Conservation (phyloP, 2,113 vertebrate species). For the Rhynchopsitta pachyrhyncha region DNA sequence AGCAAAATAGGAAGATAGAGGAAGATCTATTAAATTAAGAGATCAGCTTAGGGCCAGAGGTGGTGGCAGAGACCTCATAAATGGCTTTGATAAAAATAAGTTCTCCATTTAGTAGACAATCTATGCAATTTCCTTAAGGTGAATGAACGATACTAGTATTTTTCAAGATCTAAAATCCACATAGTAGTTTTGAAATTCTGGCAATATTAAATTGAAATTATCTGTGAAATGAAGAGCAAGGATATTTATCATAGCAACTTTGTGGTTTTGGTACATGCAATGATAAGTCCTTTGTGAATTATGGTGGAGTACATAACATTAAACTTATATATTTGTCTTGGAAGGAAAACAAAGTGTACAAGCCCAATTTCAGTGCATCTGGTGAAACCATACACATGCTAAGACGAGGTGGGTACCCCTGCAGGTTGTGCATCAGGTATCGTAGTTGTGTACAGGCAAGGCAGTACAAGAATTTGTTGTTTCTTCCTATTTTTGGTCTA, state of each 20-base stretch:
- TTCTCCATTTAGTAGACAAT: not conserved
- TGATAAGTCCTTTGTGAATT: not conserved
- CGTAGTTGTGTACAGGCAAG: not conserved
- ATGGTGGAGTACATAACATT: not conserved
- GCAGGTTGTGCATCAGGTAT: not conserved
- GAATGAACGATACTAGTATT: not conserved
- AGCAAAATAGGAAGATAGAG: not conserved
- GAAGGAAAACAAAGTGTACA: not conserved
- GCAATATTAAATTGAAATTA: not conserved
- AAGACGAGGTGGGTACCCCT: not conserved
- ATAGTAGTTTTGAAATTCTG: not conserved
- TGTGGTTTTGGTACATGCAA: not conserved
- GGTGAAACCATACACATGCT: not conserved
- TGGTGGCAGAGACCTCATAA: not conserved
- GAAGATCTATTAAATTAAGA: not conserved
- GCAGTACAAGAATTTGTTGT: not conserved
- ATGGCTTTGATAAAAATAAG: not conserved
- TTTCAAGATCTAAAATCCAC: not conserved
- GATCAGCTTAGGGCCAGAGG: not conserved
- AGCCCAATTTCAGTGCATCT: not conserved
- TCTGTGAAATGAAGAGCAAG: not conserved
- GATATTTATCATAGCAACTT: not conserved
- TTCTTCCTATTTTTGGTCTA: not conserved
- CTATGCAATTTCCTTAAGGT: not conserved
- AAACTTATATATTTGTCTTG: not conserved